Evolutionary conservation across 2,888 invertebrate species (phyloP).

Genomic region (Pollenia angustigena): DNA sequence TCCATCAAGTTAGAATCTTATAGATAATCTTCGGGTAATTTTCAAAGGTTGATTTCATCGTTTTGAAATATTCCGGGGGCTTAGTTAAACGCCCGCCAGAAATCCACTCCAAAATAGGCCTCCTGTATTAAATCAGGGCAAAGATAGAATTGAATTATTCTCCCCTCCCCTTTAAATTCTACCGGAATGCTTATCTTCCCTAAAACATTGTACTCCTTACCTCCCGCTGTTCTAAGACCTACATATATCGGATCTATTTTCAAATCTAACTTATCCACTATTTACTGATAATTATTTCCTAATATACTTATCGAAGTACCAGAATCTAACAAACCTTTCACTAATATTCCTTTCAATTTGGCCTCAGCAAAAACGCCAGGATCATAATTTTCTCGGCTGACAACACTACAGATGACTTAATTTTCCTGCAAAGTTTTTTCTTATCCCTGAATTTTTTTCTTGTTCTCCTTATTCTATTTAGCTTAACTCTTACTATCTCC

Average conservation of each 20-base stretch:
- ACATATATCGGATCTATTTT: not conserved
- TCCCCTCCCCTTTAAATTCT: too few relatives aligned
- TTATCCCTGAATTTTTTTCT: slow-evolving; percentile 18
- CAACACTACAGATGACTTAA: too few relatives aligned
- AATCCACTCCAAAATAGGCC: slow-evolving; percentile 61
- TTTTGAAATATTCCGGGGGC: slow-evolving; percentile 26
- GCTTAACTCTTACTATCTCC: not conserved
- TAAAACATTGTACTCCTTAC: too few relatives aligned
- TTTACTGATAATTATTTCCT: not conserved
- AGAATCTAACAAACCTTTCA: slow-evolving; percentile 50
- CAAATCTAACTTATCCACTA: not conserved
- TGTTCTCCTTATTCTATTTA: not conserved
- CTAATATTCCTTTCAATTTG: not conserved
- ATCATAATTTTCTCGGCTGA: not conserved
- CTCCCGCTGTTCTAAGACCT: slow-evolving; percentile 9
- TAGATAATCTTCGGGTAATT: not conserved
- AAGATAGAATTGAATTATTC: not conserved
- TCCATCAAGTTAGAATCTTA: not conserved
- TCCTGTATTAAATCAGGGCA: slow-evolving; percentile 48
- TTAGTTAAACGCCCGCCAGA: slow-evolving; percentile 60
- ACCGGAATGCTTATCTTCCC: too few relatives aligned
- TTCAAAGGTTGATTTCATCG: not conserved
- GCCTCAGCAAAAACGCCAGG: slow-evolving; percentile 2
- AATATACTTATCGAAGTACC: slow-evolving; percentile 26
- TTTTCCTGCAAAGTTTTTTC: not conserved